phyloP scores from a whole-genome alignment of 2,797 vertebrate genomes.

The Myripristis jacobus region DNA sequence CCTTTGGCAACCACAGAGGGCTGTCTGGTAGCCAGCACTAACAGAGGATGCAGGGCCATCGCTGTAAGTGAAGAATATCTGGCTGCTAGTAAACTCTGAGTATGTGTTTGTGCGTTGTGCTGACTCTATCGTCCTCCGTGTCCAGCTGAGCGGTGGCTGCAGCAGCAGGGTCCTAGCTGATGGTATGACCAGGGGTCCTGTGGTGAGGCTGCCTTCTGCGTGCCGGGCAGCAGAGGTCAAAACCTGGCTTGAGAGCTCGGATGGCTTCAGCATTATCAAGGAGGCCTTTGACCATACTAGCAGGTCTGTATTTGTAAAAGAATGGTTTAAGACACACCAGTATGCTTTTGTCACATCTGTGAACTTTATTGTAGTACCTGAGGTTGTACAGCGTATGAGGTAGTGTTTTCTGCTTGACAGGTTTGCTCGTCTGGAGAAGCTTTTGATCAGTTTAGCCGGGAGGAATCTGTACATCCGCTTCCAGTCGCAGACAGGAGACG shows the following conservation, averaged over 20 bases:
- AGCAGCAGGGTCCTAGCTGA: slow-evolving; percentile 91
- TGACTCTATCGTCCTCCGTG: slow-evolving; percentile 33
- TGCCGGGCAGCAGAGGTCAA: slow-evolving; percentile 96
- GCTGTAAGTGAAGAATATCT: slow-evolving; percentile 82
- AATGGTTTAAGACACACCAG: neutral
- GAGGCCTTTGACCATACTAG: slow-evolving; percentile 94
- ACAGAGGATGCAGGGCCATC: slow-evolving; percentile 95
- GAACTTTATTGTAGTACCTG: neutral
- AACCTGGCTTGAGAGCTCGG: slow-evolving; percentile 90
- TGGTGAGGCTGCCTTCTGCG: slow-evolving; percentile 92
- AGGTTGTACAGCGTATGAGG: neutral
- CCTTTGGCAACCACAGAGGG: slow-evolving; percentile 99
- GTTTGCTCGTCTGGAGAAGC: slow-evolving; percentile 93
- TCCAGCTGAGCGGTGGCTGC: slow-evolving; percentile 91
- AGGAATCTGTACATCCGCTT: slow-evolving; percentile 96
- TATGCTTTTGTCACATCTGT: neutral
- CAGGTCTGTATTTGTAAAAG: slow-evolving; percentile 80
- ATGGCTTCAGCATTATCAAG: slow-evolving; percentile 89
- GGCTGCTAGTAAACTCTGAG: neutral
- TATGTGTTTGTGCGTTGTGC: neutral
- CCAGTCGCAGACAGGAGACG: slow-evolving; percentile 94
- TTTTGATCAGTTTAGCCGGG: slow-evolving; percentile 89
- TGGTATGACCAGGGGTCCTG: slow-evolving; percentile 94
- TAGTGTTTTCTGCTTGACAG: slow-evolving; percentile 67
- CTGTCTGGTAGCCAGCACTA: slow-evolving; percentile 96